phyloP scores from a whole-genome alignment of 2,888 invertebrate species.

The Sesia apiformis region DNA sequence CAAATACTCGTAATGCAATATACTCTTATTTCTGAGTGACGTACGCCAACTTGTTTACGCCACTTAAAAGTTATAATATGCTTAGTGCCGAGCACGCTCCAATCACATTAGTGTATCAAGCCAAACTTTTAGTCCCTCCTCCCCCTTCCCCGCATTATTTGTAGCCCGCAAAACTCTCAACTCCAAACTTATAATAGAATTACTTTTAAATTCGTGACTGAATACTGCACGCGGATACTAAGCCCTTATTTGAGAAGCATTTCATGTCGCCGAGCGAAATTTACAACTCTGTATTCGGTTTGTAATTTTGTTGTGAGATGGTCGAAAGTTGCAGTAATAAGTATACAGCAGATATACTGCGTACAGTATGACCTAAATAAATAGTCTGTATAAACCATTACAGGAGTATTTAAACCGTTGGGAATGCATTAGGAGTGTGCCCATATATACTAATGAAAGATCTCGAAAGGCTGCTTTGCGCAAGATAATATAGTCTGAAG shows the following conservation, averaged over 20 bases:
- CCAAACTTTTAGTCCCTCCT: constrained; percentile 32
- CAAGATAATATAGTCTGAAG: too few relatives aligned
- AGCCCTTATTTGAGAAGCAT: not conserved
- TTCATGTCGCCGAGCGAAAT: not conserved
- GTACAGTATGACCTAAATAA: too few relatives aligned
- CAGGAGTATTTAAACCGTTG: too few relatives aligned
- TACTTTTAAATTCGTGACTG: constrained; percentile 52
- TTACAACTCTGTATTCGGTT: not conserved
- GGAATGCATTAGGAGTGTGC: too few relatives aligned
- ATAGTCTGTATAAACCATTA: too few relatives aligned
- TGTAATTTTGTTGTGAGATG: too few relatives aligned
- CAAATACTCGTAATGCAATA: not conserved
- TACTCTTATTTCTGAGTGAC: constrained; percentile 3
- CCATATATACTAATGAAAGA: too few relatives aligned
- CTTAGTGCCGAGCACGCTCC: constrained; percentile 34
- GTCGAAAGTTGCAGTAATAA: too few relatives aligned
- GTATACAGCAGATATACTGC: too few relatives aligned
- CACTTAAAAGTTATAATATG: constrained; percentile 50
- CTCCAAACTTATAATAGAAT: constrained; percentile 62
- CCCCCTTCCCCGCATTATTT: constrained; percentile 32
- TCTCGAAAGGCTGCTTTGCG: too few relatives aligned
- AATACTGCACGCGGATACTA: not conserved
- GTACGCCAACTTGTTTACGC: constrained; percentile 15
- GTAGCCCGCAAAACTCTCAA: constrained; percentile 41
- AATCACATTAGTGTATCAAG: constrained; percentile 55